Base-by-base conservation (phyloP, 2,797 vertebrate species). In the Cuculus canorus region DNA sequence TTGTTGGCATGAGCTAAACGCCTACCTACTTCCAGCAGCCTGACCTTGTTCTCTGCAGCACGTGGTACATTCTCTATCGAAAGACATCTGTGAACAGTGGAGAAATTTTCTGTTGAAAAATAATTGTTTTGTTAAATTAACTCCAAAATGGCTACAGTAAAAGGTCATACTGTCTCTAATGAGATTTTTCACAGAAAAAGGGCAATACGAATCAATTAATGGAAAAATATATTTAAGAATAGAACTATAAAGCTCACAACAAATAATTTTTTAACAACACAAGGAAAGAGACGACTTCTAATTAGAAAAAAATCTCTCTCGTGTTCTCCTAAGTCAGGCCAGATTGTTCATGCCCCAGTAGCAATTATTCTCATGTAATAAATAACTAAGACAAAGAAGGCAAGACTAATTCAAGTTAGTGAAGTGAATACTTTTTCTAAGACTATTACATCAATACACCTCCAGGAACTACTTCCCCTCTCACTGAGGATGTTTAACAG, bases 81-180 rank as follows among this genome's bases (percentile, higher is more conserved):
- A 43, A 50, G 24, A 54, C 48, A 56, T 16, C 24, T 39, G 52
- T 0, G 0, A 59, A n/a, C 6, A 39, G 21, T 2, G 9, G 17
- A 57, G 21, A 83, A 52, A 57, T 32, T 33, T 27, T 57, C 73
- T 32, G 23, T 32, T 63, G 43, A 43, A 56, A 79, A 68, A 45
- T 3, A 73, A 52, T 23, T 24, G 8, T 35, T 66, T 22, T 56
- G 66, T 56, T 88, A 56, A 45, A 63, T 77, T 30, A 78, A 54
- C 28, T 61, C 19, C 47, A 43, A 48, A 54, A 37, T 19, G n/a
- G 60, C 28, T 37, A 24, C 19, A 33, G 28, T 19, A 72, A 50
- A 43, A 72, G 9, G 9, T 45, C 24, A 73, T 13, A 28, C 13
- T 24, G 21, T 19, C 54, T 35, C 54, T 32, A 52, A 33, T 8